phyloP scores from a whole-genome alignment of 2,113 vertebrate species.

The Echinops telfairi region DNA sequence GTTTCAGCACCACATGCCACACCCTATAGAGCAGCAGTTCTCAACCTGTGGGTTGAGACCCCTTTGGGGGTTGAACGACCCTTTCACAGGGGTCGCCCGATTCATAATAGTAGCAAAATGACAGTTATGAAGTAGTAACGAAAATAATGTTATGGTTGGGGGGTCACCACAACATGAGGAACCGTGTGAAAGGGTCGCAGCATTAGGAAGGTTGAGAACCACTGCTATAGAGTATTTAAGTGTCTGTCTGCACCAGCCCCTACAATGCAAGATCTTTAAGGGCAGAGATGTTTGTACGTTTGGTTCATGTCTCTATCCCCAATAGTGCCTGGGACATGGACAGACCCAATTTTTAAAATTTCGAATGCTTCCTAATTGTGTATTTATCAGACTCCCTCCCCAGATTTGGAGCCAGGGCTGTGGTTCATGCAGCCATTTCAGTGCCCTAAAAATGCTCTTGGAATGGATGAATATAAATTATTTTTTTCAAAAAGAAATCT shows the following conservation, averaged over 20 bases:
- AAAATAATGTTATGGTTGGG: too few species aligned
- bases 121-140: too few species aligned
- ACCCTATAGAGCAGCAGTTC: background rate
- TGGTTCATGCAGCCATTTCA: background rate
- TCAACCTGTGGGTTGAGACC: too few species aligned
- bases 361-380: background rate
- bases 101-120: too few species aligned
- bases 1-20: background rate
- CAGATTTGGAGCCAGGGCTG: background rate
- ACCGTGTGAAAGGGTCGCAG: too few species aligned
- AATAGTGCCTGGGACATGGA: background rate
- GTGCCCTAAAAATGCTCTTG: background rate
- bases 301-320: background rate
- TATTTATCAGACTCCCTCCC: background rate
- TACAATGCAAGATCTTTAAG: background rate
- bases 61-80: too few species aligned
- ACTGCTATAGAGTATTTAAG: background rate
- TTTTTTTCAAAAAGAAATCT: constrained; percentile 22
- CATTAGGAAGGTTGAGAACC: too few species aligned
- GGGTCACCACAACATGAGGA: too few species aligned
- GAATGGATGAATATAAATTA: constrained; percentile 30
- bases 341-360: too few species aligned
- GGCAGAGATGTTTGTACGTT: background rate
- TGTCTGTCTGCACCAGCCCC: background rate
- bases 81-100: too few species aligned